These are phyloP conservation scores for Caenorhabditis auriculariae DNA, from an alignment of 2,888 invertebrate species.

Conservation along the genomic window DNA sequence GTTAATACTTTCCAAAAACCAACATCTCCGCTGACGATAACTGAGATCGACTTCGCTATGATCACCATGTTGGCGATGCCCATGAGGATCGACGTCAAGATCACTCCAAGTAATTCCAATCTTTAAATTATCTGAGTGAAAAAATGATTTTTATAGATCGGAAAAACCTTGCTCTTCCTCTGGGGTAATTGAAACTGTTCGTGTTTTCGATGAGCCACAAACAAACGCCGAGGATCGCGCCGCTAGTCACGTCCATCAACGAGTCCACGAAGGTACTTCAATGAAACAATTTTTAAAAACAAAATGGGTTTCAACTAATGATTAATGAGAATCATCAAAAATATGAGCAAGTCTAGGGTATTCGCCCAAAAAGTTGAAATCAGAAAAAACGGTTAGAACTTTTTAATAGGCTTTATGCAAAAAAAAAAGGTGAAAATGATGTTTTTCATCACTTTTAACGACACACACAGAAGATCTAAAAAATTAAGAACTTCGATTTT, in stretches of 20 bases:
- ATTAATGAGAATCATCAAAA: too few relatives aligned
- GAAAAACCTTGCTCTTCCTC: constrained; percentile 46
- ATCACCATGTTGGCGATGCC: constrained; percentile 63
- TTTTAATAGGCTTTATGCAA: too few relatives aligned
- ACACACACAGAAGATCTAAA: not conserved
- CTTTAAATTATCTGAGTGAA: constrained; percentile 20
- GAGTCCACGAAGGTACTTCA: constrained; percentile 67
- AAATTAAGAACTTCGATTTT: constrained; percentile 41
- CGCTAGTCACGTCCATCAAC: constrained; percentile 66
- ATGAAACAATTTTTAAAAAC: not conserved
- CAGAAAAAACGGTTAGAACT: too few relatives aligned
- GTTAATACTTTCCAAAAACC: not conserved
- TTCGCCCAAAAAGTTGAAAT: too few relatives aligned
- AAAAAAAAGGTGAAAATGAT: too few relatives aligned
- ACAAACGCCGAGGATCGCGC: constrained; percentile 62
- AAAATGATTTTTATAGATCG: not conserved
- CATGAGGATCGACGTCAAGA: constrained; percentile 67
- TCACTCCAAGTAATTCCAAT: constrained; percentile 66
- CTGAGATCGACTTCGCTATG: constrained; percentile 35
- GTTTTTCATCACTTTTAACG: too few relatives aligned
- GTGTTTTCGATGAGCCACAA: constrained; percentile 52
- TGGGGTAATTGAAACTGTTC: constrained; percentile 55
- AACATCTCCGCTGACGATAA: constrained; percentile 28
- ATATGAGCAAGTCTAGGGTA: too few relatives aligned
- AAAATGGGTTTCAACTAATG: too few relatives aligned